phyloP scores from a whole-genome alignment of 2,113 vertebrate species.

The Porphyrio hochstetteri region DNA sequence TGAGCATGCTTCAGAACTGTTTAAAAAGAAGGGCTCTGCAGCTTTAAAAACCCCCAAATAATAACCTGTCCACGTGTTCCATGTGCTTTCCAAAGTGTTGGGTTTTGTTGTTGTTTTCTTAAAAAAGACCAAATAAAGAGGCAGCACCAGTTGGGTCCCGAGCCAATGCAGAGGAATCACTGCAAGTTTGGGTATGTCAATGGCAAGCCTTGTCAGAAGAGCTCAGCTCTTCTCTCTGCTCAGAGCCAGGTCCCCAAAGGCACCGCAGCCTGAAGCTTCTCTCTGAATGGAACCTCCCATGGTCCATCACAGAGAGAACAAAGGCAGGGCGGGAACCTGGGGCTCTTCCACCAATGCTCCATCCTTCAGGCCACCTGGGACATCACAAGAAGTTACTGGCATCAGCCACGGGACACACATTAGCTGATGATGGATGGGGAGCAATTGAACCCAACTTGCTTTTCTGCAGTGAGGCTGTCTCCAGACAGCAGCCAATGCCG shows the following conservation, averaged over 20 bases:
- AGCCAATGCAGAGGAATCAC: not conserved
- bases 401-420: fast-evolving
- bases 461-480: fast-evolving
- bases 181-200: too few species aligned
- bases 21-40: not conserved
- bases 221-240: not conserved
- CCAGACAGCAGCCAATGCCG: not conserved
- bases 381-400: fast-evolving
- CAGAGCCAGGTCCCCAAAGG: not conserved
- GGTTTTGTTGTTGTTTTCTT: too few species aligned
- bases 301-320: not conserved
- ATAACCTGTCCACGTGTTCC: not conserved
- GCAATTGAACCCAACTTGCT: not conserved
- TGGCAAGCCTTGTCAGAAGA: not conserved
- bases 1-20: fast-evolving
- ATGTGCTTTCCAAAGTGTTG: not conserved
- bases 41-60: not conserved
- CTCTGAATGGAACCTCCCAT: not conserved
- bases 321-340: not conserved
- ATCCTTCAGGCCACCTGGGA: not conserved
- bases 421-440: not conserved
- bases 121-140: not conserved
- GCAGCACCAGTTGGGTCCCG: not conserved
- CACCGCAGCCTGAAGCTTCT: not conserved
- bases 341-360: not conserved